Conservation (phyloP, 2,888 invertebrate species). For the Arctia plantaginis region DNA sequence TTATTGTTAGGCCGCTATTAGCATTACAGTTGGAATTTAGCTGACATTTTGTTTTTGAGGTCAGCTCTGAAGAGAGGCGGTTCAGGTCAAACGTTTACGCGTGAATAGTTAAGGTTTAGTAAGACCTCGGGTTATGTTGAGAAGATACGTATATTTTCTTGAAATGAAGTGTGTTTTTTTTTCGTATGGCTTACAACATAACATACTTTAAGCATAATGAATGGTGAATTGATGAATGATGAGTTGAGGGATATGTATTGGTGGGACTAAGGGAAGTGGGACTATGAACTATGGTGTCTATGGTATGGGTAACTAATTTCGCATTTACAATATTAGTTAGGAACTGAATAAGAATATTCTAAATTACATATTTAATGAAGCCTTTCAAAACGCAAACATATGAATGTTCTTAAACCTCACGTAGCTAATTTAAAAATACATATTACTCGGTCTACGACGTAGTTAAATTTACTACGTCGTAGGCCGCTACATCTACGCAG, state of each 20-base stretch:
- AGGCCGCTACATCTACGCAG: constrained; percentile 1
- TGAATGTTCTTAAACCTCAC: neutral
- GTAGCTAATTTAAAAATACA: neutral
- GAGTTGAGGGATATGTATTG: too few relatives aligned
- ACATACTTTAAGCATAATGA: too few relatives aligned
- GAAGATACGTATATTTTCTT: neutral
- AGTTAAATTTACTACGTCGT: constrained; percentile 12
- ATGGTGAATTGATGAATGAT: too few relatives aligned
- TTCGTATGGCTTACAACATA: neutral
- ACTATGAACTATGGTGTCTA: too few relatives aligned
- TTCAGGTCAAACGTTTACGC: constrained; percentile 8
- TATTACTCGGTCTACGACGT: neutral
- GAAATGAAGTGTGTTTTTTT: neutral
- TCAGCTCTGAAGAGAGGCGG: constrained; percentile 10
- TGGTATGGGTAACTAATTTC: neutral
- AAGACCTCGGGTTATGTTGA: neutral
- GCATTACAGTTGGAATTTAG: constrained; percentile 33
- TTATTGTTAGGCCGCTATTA: constrained; percentile 37
- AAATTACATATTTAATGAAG: neutral
- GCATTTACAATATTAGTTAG: neutral
- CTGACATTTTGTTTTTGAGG: constrained; percentile 34
- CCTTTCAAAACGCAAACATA: neutral
- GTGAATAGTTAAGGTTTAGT: neutral
- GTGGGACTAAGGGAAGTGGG: too few relatives aligned
- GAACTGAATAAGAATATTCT: neutral